A percentile compares a stretch with the other conserved stretches of the same genome.
Evolutionary conservation across 2,888 invertebrate species (phyloP).

Genomic region (Alcis repandata): DNA sequence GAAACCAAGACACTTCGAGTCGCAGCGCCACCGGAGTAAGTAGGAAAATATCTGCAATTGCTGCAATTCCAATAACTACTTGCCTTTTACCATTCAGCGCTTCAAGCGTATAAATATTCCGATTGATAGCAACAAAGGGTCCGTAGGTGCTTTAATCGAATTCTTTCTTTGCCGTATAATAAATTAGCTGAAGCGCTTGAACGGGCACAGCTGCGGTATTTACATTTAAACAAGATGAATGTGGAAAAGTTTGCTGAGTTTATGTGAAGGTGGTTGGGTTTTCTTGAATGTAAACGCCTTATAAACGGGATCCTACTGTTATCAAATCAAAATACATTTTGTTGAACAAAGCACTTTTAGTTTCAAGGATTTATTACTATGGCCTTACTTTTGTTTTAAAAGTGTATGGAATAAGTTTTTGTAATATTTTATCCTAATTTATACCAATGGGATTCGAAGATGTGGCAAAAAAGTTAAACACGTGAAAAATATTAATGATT

Average conservation of each 20-base stretch:
- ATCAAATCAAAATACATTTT: neutral
- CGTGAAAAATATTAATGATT: no score
- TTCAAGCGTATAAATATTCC: slow-evolving; percentile 16
- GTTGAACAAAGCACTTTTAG: no score
- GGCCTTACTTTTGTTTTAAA: no score
- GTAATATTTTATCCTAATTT: no score
- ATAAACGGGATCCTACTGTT: neutral
- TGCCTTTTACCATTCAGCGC: slow-evolving; percentile 10
- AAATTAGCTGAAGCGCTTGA: slow-evolving; percentile 45
- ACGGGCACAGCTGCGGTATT: slow-evolving; percentile 46
- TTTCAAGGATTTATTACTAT: no score
- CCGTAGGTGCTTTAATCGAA: slow-evolving; percentile 43
- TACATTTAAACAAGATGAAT: slow-evolving; percentile 49
- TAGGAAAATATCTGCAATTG: neutral
- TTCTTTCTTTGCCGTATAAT: slow-evolving; percentile 47
- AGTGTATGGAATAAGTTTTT: neutral
- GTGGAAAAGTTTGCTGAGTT: slow-evolving; percentile 27
- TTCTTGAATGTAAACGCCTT: neutral
- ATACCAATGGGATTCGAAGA: no score
- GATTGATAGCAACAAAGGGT: slow-evolving; percentile 9
- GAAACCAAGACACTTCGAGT: no score
- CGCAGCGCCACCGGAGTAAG: neutral
- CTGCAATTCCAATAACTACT: neutral
- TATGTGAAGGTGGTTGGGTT: neutral
- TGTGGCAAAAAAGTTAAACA: no score